Conservation (phyloP, 2,888 invertebrate species). For the Busseola fusca region DNA sequence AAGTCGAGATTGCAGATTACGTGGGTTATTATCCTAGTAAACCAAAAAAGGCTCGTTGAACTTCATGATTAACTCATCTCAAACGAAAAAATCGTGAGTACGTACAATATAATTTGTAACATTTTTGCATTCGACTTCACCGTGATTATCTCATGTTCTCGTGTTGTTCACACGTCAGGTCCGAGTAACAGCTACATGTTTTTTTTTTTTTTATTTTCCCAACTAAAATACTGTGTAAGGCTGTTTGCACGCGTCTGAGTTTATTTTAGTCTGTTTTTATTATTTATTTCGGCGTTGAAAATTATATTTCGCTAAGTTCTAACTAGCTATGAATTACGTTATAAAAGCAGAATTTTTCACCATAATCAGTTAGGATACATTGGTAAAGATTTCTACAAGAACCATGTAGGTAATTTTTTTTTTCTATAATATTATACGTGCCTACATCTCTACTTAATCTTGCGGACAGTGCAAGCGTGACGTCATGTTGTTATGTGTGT, state of each 20-base stretch:
- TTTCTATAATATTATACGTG: neutral
- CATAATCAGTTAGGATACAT: too few relatives aligned
- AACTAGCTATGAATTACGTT: neutral
- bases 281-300: neutral
- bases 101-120: conserved; percentile 36
- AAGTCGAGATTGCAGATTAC: too few relatives aligned
- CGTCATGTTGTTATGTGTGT: neutral
- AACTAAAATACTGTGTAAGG: conserved; percentile 22
- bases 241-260: conserved; percentile 26
- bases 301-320: neutral
- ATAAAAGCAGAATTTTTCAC: neutral
- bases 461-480: neutral
- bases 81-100: conserved; percentile 38
- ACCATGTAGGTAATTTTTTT: neutral
- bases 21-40: neutral
- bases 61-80: conserved; percentile 29
- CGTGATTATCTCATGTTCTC: conserved; percentile 59
- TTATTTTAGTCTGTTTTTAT: conserved; percentile 17
- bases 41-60: conserved; percentile 19
- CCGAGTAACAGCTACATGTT: conserved; percentile 26
- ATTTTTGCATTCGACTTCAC: conserved; percentile 53
- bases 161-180: conserved; percentile 56
- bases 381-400: too few relatives aligned
- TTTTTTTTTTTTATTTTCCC: conserved; percentile 22
- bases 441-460: neutral